These are phyloP conservation scores for Nymphalis urticae DNA, from an alignment of 2,888 invertebrate species.

Conservation along the genomic window DNA sequence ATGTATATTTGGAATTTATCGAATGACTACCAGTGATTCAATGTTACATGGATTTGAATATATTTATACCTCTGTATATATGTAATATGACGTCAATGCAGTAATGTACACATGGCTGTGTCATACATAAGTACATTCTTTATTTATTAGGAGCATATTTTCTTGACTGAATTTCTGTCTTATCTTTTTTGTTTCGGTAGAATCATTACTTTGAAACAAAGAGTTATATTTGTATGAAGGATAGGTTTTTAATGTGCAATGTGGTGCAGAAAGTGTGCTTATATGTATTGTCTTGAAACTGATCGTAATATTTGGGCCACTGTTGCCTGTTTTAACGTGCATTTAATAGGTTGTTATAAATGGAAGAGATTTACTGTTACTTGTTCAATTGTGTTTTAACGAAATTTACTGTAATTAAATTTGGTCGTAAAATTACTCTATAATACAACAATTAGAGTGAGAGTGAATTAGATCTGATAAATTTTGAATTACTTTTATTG, in stretches of 20 bases:
- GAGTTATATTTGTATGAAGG: slow-evolving; percentile 13
- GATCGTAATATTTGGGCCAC: slow-evolving; percentile 54
- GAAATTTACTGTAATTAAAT: slow-evolving; percentile 49
- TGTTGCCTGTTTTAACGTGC: slow-evolving; percentile 65
- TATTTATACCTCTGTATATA: slow-evolving; percentile 27
- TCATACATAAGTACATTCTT: slow-evolving; percentile 75
- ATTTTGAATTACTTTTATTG: slow-evolving; percentile 34
- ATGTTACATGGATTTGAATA: slow-evolving; percentile 34
- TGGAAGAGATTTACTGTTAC: slow-evolving; percentile 75
- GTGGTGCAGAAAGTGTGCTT: slow-evolving; percentile 48
- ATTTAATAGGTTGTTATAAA: slow-evolving; percentile 80
- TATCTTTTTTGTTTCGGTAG: slow-evolving; percentile 55
- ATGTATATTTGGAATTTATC: slow-evolving; percentile 15
- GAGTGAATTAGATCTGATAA: slow-evolving; percentile 48
- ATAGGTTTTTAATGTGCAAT: slow-evolving; percentile 45
- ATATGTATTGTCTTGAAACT: slow-evolving; percentile 47
- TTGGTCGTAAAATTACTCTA: slow-evolving; percentile 33
- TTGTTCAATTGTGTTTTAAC: slow-evolving; percentile 65
- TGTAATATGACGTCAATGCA: slow-evolving; percentile 26
- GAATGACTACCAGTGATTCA: slow-evolving; percentile 22
- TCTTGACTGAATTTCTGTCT: slow-evolving; percentile 67
- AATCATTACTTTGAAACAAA: slow-evolving; percentile 44
- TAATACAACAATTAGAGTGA: slow-evolving; percentile 23
- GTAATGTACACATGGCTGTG: slow-evolving; percentile 60
- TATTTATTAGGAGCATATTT: slow-evolving; percentile 59